Percentiles rank a stretch among this genome's conserved stretches.
These are phyloP conservation scores for Phoenoteleia sp. DNA, from an alignment of 2,888 invertebrate species.

Conservation along the genomic window DNA sequence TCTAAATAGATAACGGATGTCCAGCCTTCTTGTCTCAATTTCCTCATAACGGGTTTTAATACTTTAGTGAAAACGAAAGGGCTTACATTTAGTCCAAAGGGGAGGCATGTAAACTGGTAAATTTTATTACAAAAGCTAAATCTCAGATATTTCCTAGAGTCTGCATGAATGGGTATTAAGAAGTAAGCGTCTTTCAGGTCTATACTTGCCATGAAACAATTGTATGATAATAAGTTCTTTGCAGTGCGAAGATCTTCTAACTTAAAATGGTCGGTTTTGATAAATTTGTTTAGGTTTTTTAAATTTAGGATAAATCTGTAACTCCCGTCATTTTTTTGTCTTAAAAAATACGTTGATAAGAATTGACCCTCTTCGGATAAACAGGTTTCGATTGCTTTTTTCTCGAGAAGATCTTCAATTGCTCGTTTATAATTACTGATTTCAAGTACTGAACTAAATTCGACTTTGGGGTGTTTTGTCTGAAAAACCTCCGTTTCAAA, in stretches of 20 bases:
- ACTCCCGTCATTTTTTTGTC: slow-evolving; percentile 67
- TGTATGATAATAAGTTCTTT: neutral
- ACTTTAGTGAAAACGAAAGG: slow-evolving; percentile 3
- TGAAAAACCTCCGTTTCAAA: neutral
- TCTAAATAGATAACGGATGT: slow-evolving; percentile 1
- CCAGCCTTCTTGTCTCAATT: neutral
- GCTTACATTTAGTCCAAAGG: slow-evolving; percentile 17
- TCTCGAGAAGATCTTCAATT: slow-evolving; percentile 39
- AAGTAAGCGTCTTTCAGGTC: neutral
- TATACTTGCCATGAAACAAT: neutral
- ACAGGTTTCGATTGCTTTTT: slow-evolving; percentile 52
- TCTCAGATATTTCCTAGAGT: slow-evolving; percentile 46
- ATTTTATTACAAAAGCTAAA: slow-evolving; percentile 59
- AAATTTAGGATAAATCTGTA: slow-evolving; percentile 75
- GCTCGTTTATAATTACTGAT: neutral
- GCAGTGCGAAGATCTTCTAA: slow-evolving; percentile 31
- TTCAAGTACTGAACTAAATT: neutral
- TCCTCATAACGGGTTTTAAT: neutral
- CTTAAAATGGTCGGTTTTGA: slow-evolving; percentile 12
- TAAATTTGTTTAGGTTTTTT: slow-evolving; percentile 73
- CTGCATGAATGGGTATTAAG: neutral
- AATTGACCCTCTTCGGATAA: slow-evolving; percentile 63
- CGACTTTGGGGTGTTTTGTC: neutral
- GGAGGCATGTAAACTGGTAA: slow-evolving; percentile 22
- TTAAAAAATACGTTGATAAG: slow-evolving; percentile 70